A percentile compares a stretch with the other conserved stretches of the same genome.
phyloP scores from a whole-genome alignment of 2,113 vertebrate genomes.

The Cisticola juncidis region DNA sequence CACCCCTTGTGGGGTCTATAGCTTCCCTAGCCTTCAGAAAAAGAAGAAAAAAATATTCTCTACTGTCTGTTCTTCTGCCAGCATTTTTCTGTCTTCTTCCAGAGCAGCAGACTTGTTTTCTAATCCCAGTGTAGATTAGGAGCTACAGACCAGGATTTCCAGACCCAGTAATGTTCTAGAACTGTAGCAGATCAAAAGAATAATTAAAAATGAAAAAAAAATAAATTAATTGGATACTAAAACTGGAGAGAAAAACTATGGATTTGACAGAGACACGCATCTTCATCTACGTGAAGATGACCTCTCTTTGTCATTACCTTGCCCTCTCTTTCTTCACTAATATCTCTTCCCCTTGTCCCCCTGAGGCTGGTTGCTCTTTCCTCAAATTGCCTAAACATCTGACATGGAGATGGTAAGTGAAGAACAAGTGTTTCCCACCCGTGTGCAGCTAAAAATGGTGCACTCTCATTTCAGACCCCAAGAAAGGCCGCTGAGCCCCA shows the following conservation, averaged over 20 bases:
- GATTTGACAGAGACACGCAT: not conserved
- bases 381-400: not conserved
- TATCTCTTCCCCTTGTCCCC: not conserved
- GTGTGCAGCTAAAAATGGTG: not conserved
- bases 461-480: not conserved
- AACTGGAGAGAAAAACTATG: not conserved
- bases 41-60: not conserved
- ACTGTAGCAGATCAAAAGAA: not conserved
- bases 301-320: not conserved
- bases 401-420: not conserved
- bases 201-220: not conserved
- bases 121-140: not conserved
- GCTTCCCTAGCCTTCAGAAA: not conserved
- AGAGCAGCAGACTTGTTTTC: not conserved
- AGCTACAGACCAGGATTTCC: not conserved
- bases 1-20: not conserved
- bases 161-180: not conserved
- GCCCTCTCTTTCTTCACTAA: not conserved
- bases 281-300: not conserved
- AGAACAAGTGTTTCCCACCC: conserved; percentile 23
- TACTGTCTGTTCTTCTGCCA: not conserved
- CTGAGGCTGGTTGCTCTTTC: not conserved
- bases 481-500: not conserved
- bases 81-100: not conserved
- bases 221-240: not conserved